phyloP scores from a whole-genome alignment of 2,797 vertebrate genomes.

The Mycteria americana region DNA sequence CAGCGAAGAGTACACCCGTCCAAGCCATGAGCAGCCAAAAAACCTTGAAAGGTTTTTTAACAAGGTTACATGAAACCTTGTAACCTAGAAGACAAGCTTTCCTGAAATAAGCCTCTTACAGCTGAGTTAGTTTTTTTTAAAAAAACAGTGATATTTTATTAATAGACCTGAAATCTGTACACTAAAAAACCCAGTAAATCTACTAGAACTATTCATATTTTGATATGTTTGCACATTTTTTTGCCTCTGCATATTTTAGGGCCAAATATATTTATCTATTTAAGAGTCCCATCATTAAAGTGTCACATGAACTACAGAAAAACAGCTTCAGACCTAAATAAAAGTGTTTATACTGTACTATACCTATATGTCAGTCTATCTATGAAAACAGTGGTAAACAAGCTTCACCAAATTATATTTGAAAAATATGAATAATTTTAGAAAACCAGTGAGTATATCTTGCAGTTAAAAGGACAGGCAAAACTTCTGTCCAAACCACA shows the following conservation, averaged over 20 bases:
- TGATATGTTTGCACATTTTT: background rate
- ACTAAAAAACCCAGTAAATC: background rate
- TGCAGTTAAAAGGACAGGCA: background rate
- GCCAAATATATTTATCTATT: background rate
- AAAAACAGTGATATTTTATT: background rate
- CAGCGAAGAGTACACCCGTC: too few species aligned
- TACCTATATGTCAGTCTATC: background rate
- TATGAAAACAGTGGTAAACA: background rate
- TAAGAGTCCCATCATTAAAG: background rate
- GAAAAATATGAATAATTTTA: background rate
- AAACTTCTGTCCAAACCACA: background rate
- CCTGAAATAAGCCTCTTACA: background rate
- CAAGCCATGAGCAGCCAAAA: too few species aligned
- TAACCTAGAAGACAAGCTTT: background rate
- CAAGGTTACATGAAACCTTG: background rate
- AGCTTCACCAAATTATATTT: background rate
- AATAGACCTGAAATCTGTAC: background rate
- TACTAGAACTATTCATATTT: background rate
- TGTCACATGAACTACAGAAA: accelerated
- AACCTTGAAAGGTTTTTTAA: too few species aligned
- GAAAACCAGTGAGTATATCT: background rate
- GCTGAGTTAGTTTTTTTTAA: background rate
- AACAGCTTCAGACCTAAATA: background rate
- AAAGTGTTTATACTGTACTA: background rate
- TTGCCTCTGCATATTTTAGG: background rate